Base-by-base conservation (phyloP, 35 echinoderm and acorn worm species). In the Holothuria glaberrima region DNA sequence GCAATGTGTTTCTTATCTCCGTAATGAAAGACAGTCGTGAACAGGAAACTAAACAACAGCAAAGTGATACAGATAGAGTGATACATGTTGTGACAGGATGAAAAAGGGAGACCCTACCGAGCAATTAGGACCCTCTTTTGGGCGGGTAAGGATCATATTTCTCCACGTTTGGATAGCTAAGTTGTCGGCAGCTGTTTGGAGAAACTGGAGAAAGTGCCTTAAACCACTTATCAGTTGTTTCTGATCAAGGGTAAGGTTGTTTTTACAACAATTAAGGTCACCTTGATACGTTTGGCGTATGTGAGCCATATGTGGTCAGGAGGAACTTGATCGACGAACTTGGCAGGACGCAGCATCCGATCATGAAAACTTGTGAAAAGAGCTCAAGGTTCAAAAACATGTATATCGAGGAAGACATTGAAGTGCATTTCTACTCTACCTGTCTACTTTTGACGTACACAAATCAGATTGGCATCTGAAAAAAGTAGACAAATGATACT, bases 221-320 rank as follows among this genome's bases (percentile, higher is more conserved):
- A 45, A 69, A 75, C 71, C 71, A 75, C 71, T 75, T 75, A 75
- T 34, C 71, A 41, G 71, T 75, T 41, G 71, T 32, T 75, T 41
- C 44, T 75, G 28, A 38, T 31, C 22, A 38, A 75, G 71, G 12
- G 32, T 35, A 75, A 75, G 71, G 71, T 75, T 75, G 71, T 75
- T 75, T 75, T 75, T 41, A 75, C 71, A 75, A 75, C 71, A 75
- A 75, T 75, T 75, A 75, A 75, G 71, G 71, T 75, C 71, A 75
- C 71, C 28, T 75, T 75, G 71, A 75, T 75, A 41, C 71, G 9
- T 75, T 18, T 75, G 71, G 71, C 71, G 71, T 75, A 75, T 75
- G 71, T 38, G 17, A 75, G 44, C 71, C 71, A 75, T 75, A 75
- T 75, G 71, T 75, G 71, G 71, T 21, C 34, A 75, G 25, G 31